These are phyloP conservation scores for Tortricodes alternella DNA, from an alignment of 2,888 invertebrate species.

Conservation along the genomic window DNA sequence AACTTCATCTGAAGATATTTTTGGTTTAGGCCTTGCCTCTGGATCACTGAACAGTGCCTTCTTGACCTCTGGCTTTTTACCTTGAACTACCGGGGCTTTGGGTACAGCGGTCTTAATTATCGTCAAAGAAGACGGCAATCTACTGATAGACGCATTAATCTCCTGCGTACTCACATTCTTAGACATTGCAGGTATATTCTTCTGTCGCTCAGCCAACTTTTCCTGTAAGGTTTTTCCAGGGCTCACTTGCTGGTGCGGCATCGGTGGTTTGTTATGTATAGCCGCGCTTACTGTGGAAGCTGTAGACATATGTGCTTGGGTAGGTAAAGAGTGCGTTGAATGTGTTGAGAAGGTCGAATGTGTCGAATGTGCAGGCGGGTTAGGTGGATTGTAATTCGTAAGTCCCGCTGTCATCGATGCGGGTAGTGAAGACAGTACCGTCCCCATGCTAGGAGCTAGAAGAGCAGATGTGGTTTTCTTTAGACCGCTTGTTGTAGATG, in stretches of 20 bases:
- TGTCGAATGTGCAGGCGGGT: constrained; percentile 24
- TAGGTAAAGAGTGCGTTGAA: constrained; percentile 45
- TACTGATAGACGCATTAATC: constrained; percentile 66
- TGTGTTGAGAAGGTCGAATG: too few relatives aligned
- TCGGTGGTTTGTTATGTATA: constrained; percentile 62
- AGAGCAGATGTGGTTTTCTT: constrained; percentile 54
- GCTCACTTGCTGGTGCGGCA: constrained; percentile 73
- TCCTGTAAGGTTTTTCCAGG: constrained; percentile 86
- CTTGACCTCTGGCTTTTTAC: constrained; percentile 61
- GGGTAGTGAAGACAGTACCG: constrained; percentile 63
- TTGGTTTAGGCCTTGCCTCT: constrained; percentile 56
- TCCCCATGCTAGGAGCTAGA: constrained; percentile 67
- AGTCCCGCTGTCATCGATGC: constrained; percentile 65
- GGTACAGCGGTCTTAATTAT: constrained; percentile 71
- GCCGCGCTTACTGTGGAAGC: constrained; percentile 54
- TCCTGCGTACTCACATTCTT: constrained; percentile 46
- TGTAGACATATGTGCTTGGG: constrained; percentile 63
- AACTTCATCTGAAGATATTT: constrained; percentile 62
- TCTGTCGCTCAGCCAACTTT: constrained; percentile 86
- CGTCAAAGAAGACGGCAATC: constrained; percentile 77
- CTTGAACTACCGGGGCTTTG: constrained; percentile 43
- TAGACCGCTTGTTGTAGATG: constrained; percentile 38
- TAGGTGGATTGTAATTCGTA: constrained; percentile 45
- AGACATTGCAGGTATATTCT: constrained; percentile 61
- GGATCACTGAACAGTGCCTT: constrained; percentile 57